Percentiles rank a stretch among this genome's conserved stretches.
Evolutionary conservation across 2,797 vertebrate genomes (phyloP).

Genomic region (Cottoperca gobio): DNA sequence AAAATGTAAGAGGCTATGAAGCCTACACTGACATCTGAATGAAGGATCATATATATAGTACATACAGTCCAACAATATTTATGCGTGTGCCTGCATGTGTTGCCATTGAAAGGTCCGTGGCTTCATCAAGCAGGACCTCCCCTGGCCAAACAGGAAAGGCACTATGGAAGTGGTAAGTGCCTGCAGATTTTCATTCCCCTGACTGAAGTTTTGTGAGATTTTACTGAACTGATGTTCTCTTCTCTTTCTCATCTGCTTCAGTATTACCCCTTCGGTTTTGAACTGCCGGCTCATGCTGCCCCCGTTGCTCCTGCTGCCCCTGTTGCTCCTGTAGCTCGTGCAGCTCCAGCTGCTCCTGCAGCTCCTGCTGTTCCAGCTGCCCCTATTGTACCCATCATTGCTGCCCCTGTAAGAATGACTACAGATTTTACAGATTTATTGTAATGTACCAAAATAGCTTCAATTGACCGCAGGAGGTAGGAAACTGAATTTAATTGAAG

Average conservation of each 20-base stretch:
- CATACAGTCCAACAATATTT: not conserved
- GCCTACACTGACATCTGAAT: not conserved
- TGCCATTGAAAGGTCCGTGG: constrained; percentile 61
- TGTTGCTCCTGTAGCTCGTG: not conserved
- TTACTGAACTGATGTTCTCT: not conserved
- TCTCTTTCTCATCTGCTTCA: constrained; percentile 32
- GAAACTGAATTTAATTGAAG: not conserved
- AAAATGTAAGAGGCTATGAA: not conserved
- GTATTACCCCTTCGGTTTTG: constrained; percentile 67
- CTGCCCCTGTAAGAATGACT: constrained; percentile 43
- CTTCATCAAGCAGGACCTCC: constrained; percentile 76
- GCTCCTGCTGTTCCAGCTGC: constrained; percentile 23
- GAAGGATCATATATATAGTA: not conserved
- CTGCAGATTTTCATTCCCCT: not conserved
- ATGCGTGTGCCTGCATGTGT: not conserved
- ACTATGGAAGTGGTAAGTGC: constrained; percentile 63
- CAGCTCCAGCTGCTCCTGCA: constrained; percentile 14
- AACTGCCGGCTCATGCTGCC: not conserved
- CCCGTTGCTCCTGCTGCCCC: not conserved
- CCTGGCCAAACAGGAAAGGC: constrained; percentile 34
- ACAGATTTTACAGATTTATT: not conserved
- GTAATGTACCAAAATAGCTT: not conserved
- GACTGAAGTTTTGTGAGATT: not conserved
- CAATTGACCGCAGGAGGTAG: not conserved
- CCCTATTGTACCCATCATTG: not conserved